Evolutionary conservation across 2,888 invertebrate species (phyloP).

Genomic region (Pristionchus maxplancki): DNA sequence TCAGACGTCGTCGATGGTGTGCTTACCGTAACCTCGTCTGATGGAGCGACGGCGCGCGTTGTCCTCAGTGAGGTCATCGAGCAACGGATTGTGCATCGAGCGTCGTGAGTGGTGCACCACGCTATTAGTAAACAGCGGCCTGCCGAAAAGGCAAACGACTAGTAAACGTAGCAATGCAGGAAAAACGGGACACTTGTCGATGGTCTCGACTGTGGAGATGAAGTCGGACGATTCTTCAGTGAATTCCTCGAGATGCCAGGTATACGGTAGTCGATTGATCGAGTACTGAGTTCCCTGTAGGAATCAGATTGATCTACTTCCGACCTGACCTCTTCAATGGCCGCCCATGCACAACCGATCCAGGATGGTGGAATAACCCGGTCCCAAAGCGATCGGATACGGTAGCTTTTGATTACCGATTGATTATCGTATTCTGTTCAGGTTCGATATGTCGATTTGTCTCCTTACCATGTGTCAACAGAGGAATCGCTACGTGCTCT

Average conservation of each 20-base stretch:
- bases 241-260: constrained; percentile 60
- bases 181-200: constrained; percentile 63
- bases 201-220: constrained; percentile 74
- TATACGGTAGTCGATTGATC: constrained; percentile 47
- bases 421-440: too few species aligned
- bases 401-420: constrained; percentile 50
- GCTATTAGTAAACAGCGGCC: background rate
- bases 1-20: constrained; percentile 56
- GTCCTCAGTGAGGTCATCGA: constrained; percentile 55
- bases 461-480: constrained; percentile 70
- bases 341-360: constrained; percentile 60
- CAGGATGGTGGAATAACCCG: constrained; percentile 65
- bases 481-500: constrained; percentile 69
- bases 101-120: constrained; percentile 54
- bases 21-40: constrained; percentile 55
- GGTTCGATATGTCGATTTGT: constrained; percentile 70
- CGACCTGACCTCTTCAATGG: constrained; percentile 69
- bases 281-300: constrained; percentile 45
- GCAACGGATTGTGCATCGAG: constrained; percentile 56
- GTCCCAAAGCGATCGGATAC: constrained; percentile 63
- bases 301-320: constrained; percentile 68
- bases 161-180: too few species aligned
- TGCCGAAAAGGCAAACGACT: too few species aligned
- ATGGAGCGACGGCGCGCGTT: constrained; percentile 53
- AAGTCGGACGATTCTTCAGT: constrained; percentile 62